These are phyloP conservation scores for Lepidotrigona ventralis DNA, from an alignment of 1,140 invertebrate species.

Conservation along the genomic window DNA sequence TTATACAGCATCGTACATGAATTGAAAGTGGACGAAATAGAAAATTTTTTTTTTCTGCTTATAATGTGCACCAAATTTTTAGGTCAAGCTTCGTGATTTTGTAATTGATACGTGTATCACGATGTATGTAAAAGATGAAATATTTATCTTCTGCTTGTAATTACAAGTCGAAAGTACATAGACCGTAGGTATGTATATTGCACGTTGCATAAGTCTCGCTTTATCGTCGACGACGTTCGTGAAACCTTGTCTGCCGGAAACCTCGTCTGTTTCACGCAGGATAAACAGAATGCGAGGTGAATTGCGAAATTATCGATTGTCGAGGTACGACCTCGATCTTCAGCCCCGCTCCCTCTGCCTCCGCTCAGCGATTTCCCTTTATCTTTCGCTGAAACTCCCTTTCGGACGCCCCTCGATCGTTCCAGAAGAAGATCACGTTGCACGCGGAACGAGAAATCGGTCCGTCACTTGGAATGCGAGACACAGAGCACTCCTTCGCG, in stretches of 20 bases:
- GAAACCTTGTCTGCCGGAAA: constrained; percentile 25
- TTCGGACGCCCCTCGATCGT: too few relatives aligned
- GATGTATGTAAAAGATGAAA: too few relatives aligned
- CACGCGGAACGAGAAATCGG: neutral
- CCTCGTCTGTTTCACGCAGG: constrained; percentile 13
- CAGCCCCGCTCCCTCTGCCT: neutral
- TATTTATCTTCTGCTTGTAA: too few relatives aligned
- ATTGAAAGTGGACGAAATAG: too few relatives aligned
- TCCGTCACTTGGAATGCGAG: constrained; percentile 45
- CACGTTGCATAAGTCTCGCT: neutral
- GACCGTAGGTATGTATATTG: neutral
- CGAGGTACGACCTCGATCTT: constrained; percentile 65
- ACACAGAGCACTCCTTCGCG: constrained; percentile 49
- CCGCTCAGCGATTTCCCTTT: neutral
- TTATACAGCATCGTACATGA: too few relatives aligned
- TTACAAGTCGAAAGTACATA: too few relatives aligned
- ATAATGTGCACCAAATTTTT: too few relatives aligned
- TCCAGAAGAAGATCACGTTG: neutral
- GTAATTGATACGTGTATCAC: too few relatives aligned
- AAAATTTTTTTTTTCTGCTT: too few relatives aligned
- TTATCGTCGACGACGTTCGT: neutral
- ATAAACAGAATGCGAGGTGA: constrained; percentile 4
- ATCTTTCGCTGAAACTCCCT: neutral
- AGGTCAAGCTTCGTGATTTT: too few relatives aligned
- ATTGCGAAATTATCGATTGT: constrained; percentile 63